Base-by-base conservation (phyloP, 2,113 vertebrate genomes). In the Mobula hypostoma region DNA sequence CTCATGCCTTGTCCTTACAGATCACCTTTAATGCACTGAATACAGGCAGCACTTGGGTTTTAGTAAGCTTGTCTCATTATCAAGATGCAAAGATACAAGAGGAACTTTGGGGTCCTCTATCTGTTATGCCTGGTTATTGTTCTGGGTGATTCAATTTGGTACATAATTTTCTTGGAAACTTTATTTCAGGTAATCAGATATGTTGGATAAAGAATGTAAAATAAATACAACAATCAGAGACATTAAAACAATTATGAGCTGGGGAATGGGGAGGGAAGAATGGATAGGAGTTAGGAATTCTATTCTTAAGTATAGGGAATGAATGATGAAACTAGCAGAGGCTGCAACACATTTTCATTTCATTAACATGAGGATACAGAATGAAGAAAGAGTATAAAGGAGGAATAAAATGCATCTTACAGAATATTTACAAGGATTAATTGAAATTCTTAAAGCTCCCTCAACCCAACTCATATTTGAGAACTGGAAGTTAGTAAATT, bases 11-110 rank as follows among this genome's bases (percentile, higher is more conserved):
- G 61, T 90, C 85, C 61, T 19, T 32, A 66, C 85, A 90, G n/a
- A 90, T 90, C 66, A 90, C n/a, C n/a, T 32, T 88, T 90, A 90
- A 61, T 90, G 61, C 61, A 66, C 61, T 90, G 85, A 90, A 2
- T 68, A n/a, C n/a, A 66, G 58, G 63, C 61, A 66, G n/a, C 61
- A 66, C 32, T 90, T 90, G 5, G 58, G 85, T 15, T 66, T 17
- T 66, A 90, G 61, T 68, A 90, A 88, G 27, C 83, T 58, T 88
- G 56, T n/a, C n/a, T 68, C 66, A 66, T 66, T 66, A 66, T n/a
- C 32, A n/a, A 90, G 14, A 66, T 63, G 27, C 14, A 90, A 66
- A 90, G n/a, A 8, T 19, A 66, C 85, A 66, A 90, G 85, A 19
- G 29, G 29, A 90, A 29, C 83, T 63, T n/a, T 15, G 58, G 83